Evolutionary conservation across 2,888 invertebrate species (phyloP).

Genomic region (Leptinotarsa rubiginosa): DNA sequence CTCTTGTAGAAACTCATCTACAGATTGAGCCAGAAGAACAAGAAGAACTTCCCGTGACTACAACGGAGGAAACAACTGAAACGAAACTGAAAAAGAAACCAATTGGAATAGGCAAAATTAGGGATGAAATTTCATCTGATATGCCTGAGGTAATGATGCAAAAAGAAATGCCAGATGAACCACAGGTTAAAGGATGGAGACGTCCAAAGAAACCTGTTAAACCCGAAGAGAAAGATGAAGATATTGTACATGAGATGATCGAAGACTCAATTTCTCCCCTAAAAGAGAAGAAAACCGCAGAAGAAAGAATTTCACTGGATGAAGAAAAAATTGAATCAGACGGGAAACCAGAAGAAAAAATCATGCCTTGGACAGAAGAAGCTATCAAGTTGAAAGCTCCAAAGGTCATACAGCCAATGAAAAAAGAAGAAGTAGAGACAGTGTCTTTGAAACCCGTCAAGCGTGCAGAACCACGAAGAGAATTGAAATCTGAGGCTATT

Average conservation of each 20-base stretch:
- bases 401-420: slow-evolving; percentile 46
- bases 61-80: slow-evolving; percentile 58
- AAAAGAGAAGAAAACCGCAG: slow-evolving; percentile 45
- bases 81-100: neutral
- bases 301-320: neutral
- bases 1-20: slow-evolving; percentile 3
- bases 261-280: slow-evolving; percentile 53
- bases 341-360: slow-evolving; percentile 53
- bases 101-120: neutral
- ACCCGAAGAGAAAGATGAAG: slow-evolving; percentile 15
- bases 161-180: slow-evolving; percentile 57
- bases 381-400: slow-evolving; percentile 67
- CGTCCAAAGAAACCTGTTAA: slow-evolving; percentile 39
- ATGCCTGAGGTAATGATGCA: neutral
- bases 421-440: slow-evolving; percentile 52
- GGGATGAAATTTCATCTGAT: neutral
- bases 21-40: slow-evolving; percentile 32
- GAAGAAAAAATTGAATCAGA: neutral
- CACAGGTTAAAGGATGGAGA: slow-evolving; percentile 59
- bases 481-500: slow-evolving; percentile 65
- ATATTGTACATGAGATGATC: slow-evolving; percentile 57
- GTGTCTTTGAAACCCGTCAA: slow-evolving; percentile 47
- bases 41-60: slow-evolving; percentile 54
- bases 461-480: slow-evolving; percentile 30
- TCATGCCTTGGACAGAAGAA: slow-evolving; percentile 74